Evolutionary conservation across 37 sponge, comb jelly and placozoan species (phyloP).

Genomic region (Spongia lamella): DNA sequence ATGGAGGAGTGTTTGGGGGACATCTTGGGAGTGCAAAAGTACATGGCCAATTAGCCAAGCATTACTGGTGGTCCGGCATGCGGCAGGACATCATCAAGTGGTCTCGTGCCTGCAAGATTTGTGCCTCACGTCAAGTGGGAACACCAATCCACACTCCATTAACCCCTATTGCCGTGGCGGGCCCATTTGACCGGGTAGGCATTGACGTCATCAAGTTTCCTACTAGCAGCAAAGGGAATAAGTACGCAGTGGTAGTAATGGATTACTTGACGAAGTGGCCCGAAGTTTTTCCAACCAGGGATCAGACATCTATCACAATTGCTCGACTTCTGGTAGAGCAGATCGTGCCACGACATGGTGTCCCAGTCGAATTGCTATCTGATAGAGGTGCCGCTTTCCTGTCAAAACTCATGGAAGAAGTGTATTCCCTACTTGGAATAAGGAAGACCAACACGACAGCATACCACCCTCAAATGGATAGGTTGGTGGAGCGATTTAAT

Average conservation of each 20-base stretch:
- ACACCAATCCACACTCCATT: neutral
- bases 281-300: conserved; percentile 47
- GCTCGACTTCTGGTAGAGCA: conserved; percentile 52
- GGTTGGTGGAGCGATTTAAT: conserved; percentile 55
- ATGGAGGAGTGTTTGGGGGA: conserved; percentile 14
- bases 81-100: conserved; percentile 11
- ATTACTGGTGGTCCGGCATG: conserved; percentile 57
- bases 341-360: conserved; percentile 59
- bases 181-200: conserved; percentile 41
- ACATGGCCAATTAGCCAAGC: conserved; percentile 5
- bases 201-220: conserved; percentile 43
- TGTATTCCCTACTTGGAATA: conserved; percentile 32
- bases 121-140: conserved; percentile 18
- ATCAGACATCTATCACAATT: conserved; percentile 57
- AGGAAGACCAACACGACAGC: conserved; percentile 53
- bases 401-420: conserved; percentile 36
- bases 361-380: conserved; percentile 44
- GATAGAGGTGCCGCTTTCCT: conserved; percentile 47
- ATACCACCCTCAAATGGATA: conserved; percentile 61
- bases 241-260: conserved; percentile 50
- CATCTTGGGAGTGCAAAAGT: conserved; percentile 29
- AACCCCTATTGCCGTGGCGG: conserved; percentile 31
- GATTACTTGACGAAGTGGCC: conserved; percentile 72
- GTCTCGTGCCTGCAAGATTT: conserved; percentile 12
- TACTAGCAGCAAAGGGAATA: conserved; percentile 10